These are phyloP conservation scores for Phodopus roborovskii DNA, from an alignment of 2,113 vertebrate genomes.

Conservation along the genomic window DNA sequence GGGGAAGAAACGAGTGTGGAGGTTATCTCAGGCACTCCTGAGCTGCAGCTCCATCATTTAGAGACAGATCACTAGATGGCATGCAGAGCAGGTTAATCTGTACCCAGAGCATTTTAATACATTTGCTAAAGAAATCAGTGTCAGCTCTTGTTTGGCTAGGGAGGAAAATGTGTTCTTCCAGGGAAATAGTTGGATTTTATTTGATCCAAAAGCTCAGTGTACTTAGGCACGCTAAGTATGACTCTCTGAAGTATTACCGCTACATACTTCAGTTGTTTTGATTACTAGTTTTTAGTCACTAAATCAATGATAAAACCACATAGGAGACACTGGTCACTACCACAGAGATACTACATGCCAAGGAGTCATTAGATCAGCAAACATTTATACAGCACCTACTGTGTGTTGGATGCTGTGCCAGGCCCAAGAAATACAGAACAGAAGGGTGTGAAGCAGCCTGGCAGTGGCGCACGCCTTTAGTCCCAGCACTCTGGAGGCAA, in stretches of 20 bases:
- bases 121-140: slow-evolving; percentile 60
- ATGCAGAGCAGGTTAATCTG: slow-evolving; percentile 47
- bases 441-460: not conserved
- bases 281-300: not conserved
- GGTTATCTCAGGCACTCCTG: slow-evolving; percentile 3
- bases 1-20: slow-evolving; percentile 43
- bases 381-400: not conserved
- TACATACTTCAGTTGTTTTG: slow-evolving; percentile 29
- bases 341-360: not conserved
- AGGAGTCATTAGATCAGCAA: not conserved
- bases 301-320: not conserved
- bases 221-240: not conserved
- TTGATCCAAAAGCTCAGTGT: slow-evolving; percentile 28
- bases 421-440: not conserved
- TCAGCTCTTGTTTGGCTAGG: slow-evolving; percentile 32
- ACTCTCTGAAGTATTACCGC: not conserved
- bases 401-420: not conserved
- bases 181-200: slow-evolving; percentile 37
- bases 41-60: slow-evolving; percentile 42
- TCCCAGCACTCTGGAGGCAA: not conserved
- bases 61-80: slow-evolving; percentile 40
- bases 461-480: not conserved
- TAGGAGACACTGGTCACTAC: not conserved
- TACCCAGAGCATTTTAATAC: slow-evolving; percentile 62
- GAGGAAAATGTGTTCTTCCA: slow-evolving; percentile 55